These are phyloP conservation scores for Colaptes auratus DNA, from an alignment of 2,113 vertebrate species.

Conservation along the genomic window DNA sequence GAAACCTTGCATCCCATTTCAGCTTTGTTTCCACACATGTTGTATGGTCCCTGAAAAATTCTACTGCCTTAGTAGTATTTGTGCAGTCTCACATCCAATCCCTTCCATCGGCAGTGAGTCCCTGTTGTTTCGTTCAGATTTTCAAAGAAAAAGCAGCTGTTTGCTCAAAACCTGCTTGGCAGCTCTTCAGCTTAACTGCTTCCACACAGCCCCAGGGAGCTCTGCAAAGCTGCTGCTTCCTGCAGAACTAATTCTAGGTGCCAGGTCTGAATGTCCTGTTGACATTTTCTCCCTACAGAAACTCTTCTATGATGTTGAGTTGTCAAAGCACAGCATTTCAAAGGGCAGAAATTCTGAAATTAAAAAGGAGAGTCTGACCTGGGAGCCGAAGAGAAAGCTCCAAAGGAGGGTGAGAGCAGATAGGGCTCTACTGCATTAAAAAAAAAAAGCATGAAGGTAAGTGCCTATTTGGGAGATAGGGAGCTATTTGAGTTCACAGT, in stretches of 20 bases:
- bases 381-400: not conserved
- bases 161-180: not conserved
- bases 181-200: not conserved
- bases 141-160: not conserved
- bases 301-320: not conserved
- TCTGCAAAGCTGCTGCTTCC: not conserved
- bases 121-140: not conserved
- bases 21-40: not conserved
- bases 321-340: not conserved
- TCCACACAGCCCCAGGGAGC: not conserved
- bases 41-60: not conserved
- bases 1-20: not conserved
- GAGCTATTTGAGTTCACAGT: not conserved
- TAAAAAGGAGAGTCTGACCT: not conserved
- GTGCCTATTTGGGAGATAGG: not conserved
- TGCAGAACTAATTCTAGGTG: not conserved
- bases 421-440: not conserved
- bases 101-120: not conserved
- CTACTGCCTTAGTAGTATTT: not conserved
- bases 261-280: not conserved
- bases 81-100: not conserved
- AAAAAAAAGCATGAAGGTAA: not conserved
- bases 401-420: not conserved
- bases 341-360: slow-evolving; percentile 2
- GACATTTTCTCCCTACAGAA: not conserved